phyloP scores from a whole-genome alignment of 2,113 vertebrate genomes.

The Antennarius striatus region DNA sequence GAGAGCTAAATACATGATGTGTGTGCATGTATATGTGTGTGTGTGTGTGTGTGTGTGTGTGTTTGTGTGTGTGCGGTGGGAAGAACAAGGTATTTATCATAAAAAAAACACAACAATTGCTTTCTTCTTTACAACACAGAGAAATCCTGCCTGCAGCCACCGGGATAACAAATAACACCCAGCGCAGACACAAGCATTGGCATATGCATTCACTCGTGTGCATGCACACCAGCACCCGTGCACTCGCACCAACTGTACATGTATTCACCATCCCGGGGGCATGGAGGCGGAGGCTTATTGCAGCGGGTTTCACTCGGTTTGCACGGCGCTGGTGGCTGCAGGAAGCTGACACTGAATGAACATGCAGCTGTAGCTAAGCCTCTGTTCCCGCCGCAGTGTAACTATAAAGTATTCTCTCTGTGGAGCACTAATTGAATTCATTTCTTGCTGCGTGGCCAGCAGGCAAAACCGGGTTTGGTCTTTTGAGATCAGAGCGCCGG shows the following conservation, averaged over 20 bases:
- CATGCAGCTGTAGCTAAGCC: conserved; percentile 20
- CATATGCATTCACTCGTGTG: conserved; percentile 1
- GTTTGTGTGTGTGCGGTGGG: background rate
- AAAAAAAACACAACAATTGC: conserved; percentile 37
- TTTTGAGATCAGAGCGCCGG: background rate
- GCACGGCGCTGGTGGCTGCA: conserved; percentile 21
- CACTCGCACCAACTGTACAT: conserved; percentile 8
- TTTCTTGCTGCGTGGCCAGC: conserved; percentile 15
- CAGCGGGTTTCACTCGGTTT: conserved; percentile 37
- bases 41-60: conserved; percentile 9
- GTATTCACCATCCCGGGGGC: conserved; percentile 37
- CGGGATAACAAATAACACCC: conserved; percentile 48
- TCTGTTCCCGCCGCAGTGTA: conserved; percentile 1
- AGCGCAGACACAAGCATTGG: conserved; percentile 11
- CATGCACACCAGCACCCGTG: background rate
- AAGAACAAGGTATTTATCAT: conserved; percentile 62
- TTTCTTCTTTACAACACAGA: conserved; percentile 47
- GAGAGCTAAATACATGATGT: conserved; percentile 14
- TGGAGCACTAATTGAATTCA: conserved; percentile 37
- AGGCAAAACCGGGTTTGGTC: conserved; percentile 27
- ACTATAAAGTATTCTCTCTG: conserved; percentile 10
- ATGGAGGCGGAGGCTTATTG: conserved; percentile 9
- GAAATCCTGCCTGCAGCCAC: conserved; percentile 52
- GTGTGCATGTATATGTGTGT: conserved; percentile 29
- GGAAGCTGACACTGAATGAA: conserved; percentile 25